These are phyloP conservation scores for Orius insidiosus DNA, from an alignment of 1,140 invertebrate genomes.

Conservation along the genomic window DNA sequence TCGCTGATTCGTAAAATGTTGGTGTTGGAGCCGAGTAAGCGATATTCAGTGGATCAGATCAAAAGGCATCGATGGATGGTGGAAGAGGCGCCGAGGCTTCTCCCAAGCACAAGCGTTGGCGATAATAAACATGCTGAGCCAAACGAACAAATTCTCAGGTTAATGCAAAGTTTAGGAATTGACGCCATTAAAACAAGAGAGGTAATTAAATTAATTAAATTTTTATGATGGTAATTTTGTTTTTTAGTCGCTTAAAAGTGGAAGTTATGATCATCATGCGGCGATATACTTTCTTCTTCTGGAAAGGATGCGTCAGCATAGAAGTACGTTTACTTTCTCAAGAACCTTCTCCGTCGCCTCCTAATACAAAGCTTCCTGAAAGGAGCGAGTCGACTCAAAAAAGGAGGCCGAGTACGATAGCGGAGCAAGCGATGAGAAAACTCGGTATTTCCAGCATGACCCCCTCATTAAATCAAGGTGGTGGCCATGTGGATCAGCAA, in stretches of 20 bases:
- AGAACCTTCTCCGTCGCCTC: constrained; percentile 20
- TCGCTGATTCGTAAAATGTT: constrained; percentile 84
- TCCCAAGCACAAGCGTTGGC: constrained; percentile 21
- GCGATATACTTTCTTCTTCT: constrained; percentile 85
- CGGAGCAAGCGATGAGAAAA: constrained; percentile 51
- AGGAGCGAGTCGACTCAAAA: constrained; percentile 24
- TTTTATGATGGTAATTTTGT: constrained; percentile 13
- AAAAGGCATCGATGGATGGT: constrained; percentile 76
- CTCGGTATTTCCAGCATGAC: constrained; percentile 23
- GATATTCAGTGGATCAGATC: constrained; percentile 69
- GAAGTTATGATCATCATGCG: constrained; percentile 87
- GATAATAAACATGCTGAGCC: constrained; percentile 35
- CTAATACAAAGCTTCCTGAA: constrained; percentile 7
- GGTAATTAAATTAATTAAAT: constrained; percentile 26
- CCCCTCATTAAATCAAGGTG: constrained; percentile 4
- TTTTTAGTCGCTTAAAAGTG: constrained; percentile 59
- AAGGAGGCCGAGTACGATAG: constrained; percentile 49
- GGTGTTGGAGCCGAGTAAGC: constrained; percentile 68
- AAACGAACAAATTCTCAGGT: constrained; percentile 79
- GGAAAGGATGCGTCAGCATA: constrained; percentile 51
- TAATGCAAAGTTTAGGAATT: constrained; percentile 89
- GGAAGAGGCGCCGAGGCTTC: constrained; percentile 28
- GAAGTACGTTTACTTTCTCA: constrained; percentile 24
- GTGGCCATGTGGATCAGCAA: not conserved
- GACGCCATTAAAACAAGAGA: constrained; percentile 73